These are phyloP conservation scores for Chironex yamaguchii DNA, from an alignment of 30 jellyfish, hydroid and myxozoan species.

Conservation along the genomic window DNA sequence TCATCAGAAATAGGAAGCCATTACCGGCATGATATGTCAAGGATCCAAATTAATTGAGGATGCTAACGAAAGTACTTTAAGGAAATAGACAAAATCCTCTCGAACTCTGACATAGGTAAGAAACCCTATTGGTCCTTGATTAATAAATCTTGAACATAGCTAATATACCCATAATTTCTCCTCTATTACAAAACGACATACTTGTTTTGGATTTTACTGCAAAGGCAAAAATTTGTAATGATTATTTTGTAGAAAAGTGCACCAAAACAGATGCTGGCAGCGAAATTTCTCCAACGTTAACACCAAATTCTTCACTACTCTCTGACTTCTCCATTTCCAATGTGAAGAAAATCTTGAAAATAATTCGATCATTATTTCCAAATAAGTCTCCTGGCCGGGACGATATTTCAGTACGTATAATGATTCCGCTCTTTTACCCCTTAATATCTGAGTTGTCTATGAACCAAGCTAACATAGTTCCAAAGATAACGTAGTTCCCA, in stretches of 20 bases:
- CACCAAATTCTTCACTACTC: constrained; percentile 34
- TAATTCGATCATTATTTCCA: constrained; percentile 41
- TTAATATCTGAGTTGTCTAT: constrained; percentile 22
- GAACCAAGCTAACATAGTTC: constrained; percentile 56
- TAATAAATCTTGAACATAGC: constrained; percentile 7
- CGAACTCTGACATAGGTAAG: constrained; percentile 39
- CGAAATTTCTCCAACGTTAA: constrained; percentile 31
- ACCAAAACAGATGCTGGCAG: too few relatives aligned
- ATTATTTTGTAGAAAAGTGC: too few relatives aligned
- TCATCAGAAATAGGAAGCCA: constrained; percentile 38
- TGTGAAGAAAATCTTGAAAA: constrained; percentile 38
- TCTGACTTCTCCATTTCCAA: background rate
- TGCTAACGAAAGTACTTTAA: constrained; percentile 29
- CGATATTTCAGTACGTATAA: constrained; percentile 68
- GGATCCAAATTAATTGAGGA: constrained; percentile 6
- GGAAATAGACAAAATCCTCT: constrained; percentile 16
- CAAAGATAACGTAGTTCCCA: constrained; percentile 65
- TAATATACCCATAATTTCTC: constrained; percentile 33
- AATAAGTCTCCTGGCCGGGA: constrained; percentile 75
- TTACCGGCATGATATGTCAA: constrained; percentile 7
- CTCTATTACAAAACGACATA: constrained; percentile 28
- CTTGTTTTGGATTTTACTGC: constrained; percentile 18
- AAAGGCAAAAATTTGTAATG: constrained; percentile 49
- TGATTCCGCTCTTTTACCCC: constrained; percentile 77
- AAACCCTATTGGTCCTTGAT: constrained; percentile 52